Percentiles rank a stretch among this genome's conserved stretches.
Evolutionary conservation across 2,888 invertebrate genomes (phyloP).

Genomic region (Xestobium rufovillosum): DNA sequence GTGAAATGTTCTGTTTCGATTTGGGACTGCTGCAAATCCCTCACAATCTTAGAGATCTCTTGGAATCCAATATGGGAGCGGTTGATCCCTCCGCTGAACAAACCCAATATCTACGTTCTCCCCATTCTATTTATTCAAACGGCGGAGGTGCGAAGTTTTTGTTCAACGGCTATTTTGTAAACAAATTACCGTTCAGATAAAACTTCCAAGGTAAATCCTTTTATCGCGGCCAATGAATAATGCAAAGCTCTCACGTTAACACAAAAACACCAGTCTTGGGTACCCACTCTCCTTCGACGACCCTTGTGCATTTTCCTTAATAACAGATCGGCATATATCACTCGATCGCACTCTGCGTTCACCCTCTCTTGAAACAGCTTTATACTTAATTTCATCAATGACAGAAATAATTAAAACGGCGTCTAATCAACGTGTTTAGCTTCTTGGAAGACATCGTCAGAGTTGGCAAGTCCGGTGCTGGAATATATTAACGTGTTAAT

Average conservation of each 20-base stretch:
- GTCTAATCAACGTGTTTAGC: too few relatives aligned
- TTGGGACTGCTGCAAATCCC: conserved; percentile 44
- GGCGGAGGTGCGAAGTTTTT: conserved; percentile 39
- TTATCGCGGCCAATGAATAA: conserved; percentile 43
- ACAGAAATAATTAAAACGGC: too few relatives aligned
- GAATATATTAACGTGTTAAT: too few relatives aligned
- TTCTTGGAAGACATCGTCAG: too few relatives aligned
- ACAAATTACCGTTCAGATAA: conserved; percentile 44
- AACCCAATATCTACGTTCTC: conserved; percentile 36
- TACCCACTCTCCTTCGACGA: not conserved
- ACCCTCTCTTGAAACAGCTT: too few relatives aligned
- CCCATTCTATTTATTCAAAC: conserved; percentile 41
- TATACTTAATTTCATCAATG: too few relatives aligned
- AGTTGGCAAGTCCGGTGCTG: too few relatives aligned
- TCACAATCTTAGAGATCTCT: conserved; percentile 44
- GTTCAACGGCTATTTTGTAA: conserved; percentile 42
- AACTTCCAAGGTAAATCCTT: conserved; percentile 43
- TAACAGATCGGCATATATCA: too few relatives aligned
- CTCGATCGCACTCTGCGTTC: too few relatives aligned
- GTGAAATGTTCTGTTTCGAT: conserved; percentile 44
- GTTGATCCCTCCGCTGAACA: conserved; percentile 40
- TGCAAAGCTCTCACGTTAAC: conserved; percentile 33
- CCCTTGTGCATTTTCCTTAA: too few relatives aligned
- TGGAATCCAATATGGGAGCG: conserved; percentile 42
- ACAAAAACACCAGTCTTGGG: conserved; percentile 21